Percentiles rank a stretch among this genome's conserved stretches.
phyloP scores from a whole-genome alignment of 2,888 invertebrate species.

The Leucophenga montana region DNA sequence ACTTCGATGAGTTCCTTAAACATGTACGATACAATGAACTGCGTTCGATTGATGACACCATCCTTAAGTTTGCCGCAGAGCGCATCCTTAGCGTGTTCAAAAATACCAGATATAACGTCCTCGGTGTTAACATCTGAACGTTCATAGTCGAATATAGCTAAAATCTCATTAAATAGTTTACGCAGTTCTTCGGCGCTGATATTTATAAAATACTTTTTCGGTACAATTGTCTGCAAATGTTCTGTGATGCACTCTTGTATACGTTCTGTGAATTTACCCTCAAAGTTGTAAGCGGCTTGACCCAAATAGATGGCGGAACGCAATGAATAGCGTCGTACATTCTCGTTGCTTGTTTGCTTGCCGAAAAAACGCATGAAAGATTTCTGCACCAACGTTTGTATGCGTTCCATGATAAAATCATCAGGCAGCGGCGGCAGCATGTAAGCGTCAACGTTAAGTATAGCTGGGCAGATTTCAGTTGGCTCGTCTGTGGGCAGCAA shows the following conservation, averaged over 20 bases:
- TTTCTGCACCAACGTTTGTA: constrained; percentile 67
- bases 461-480: constrained; percentile 52
- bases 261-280: constrained; percentile 65
- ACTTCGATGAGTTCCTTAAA: constrained; percentile 66
- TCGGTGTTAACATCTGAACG: constrained; percentile 65
- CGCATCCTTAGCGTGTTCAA: constrained; percentile 59
- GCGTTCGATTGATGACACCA: constrained; percentile 61
- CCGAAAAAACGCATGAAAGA: constrained; percentile 61
- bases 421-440: constrained; percentile 62
- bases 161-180: constrained; percentile 65
- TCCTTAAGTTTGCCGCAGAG: constrained; percentile 46
- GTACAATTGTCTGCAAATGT: constrained; percentile 65
- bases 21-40: constrained; percentile 60
- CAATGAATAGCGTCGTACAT: constrained; percentile 64
- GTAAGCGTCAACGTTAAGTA: constrained; percentile 60
- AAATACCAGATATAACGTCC: constrained; percentile 64
- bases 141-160: constrained; percentile 65
- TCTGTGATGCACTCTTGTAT: constrained; percentile 67
- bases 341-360: constrained; percentile 55
- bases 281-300: constrained; percentile 69
- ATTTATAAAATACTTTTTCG: constrained; percentile 67
- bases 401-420: constrained; percentile 66
- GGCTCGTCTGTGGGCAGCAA: constrained; percentile 51
- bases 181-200: constrained; percentile 62
- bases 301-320: constrained; percentile 67